These are phyloP conservation scores for Peucedramus taeniatus DNA, from an alignment of 2,113 vertebrate species.

Conservation along the genomic window DNA sequence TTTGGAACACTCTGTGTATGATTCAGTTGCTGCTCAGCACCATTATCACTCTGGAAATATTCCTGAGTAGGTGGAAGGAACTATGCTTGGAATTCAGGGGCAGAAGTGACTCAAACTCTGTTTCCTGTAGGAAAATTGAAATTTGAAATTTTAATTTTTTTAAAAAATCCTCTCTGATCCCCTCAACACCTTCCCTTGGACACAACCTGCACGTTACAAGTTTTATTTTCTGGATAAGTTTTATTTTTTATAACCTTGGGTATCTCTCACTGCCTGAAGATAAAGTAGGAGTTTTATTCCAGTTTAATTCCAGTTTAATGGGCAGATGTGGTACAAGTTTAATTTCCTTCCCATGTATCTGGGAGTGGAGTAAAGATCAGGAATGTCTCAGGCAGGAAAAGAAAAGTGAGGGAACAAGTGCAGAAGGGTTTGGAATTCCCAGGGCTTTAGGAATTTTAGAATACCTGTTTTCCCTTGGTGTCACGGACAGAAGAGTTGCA, in stretches of 20 bases:
- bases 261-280: neutral
- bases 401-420: no score
- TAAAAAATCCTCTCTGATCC: neutral
- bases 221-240: neutral
- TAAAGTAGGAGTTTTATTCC: neutral
- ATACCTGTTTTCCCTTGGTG: neutral
- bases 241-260: no score
- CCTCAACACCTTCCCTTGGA: neutral
- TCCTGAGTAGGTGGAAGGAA: conserved; percentile 43
- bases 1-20: neutral
- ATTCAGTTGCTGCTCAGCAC: neutral
- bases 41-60: conserved; percentile 31
- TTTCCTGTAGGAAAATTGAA: neutral
- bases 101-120: conserved; percentile 21
- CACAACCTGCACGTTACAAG: rapidly evolving
- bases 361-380: neutral
- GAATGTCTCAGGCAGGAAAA: neutral
- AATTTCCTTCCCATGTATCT: neutral
- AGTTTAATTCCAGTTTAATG: neutral
- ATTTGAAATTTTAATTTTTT: neutral
- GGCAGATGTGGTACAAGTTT: neutral
- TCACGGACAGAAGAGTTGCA: neutral
- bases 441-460: neutral
- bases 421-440: neutral
- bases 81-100: conserved; percentile 35